These are phyloP conservation scores for Andrena hattorfiana DNA, from an alignment of 2,888 invertebrate genomes.

Conservation along the genomic window DNA sequence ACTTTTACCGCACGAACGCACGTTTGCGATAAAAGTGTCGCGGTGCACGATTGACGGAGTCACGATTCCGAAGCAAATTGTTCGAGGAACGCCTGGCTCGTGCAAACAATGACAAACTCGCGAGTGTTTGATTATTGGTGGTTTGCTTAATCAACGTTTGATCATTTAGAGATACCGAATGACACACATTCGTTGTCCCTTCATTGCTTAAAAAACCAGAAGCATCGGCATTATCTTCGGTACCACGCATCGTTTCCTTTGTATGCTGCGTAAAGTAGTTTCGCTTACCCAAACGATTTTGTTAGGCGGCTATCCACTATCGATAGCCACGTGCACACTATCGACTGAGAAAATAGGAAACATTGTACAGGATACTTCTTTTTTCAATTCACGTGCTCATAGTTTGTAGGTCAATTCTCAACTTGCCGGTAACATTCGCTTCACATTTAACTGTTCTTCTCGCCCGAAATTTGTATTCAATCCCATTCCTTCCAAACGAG, in stretches of 20 bases:
- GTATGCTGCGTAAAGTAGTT: neutral
- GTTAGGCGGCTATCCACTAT: neutral
- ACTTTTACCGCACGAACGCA: slow-evolving; percentile 12
- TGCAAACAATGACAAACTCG: slow-evolving; percentile 28
- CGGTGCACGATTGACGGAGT: slow-evolving; percentile 20
- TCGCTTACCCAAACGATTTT: slow-evolving; percentile 2
- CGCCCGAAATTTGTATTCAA: slow-evolving; percentile 1
- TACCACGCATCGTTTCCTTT: neutral
- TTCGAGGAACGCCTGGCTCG: slow-evolving; percentile 25
- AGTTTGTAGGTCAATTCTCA: neutral
- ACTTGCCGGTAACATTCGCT: neutral
- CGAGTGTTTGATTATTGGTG: slow-evolving; percentile 13
- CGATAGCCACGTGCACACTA: neutral
- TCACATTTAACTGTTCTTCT: neutral
- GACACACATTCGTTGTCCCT: neutral
- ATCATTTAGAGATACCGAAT: neutral
- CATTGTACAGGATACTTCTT: neutral
- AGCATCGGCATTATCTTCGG: neutral
- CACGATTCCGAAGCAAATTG: slow-evolving; percentile 28
- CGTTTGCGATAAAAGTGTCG: slow-evolving; percentile 15
- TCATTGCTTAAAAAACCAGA: neutral
- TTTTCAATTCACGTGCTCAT: neutral
- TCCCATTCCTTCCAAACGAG: neutral
- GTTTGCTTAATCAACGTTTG: slow-evolving; percentile 11
- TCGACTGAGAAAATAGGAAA: neutral